Percentiles rank a stretch among this genome's conserved stretches.
Conservation (phyloP, 2,113 vertebrate species). For the Rhinolophus sinicus region DNA sequence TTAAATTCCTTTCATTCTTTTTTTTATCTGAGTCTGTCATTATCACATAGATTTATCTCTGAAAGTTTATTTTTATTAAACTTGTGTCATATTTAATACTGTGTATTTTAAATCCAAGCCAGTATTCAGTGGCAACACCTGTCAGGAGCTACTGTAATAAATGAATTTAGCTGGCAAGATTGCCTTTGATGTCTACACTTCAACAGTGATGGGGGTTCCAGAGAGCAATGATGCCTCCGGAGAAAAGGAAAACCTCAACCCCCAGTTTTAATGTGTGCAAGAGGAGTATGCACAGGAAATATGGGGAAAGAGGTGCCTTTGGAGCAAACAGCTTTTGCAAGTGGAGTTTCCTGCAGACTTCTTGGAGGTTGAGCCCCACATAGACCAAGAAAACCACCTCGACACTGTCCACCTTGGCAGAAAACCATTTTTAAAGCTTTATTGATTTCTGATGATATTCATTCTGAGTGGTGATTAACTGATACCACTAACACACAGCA, state of each 20-base stretch:
- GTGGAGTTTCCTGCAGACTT: not conserved
- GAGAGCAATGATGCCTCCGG: not conserved
- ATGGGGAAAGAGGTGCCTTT: not conserved
- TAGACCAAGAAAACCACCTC: not conserved
- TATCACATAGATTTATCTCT: not conserved
- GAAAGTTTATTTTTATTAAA: constrained; percentile 22
- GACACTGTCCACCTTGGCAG: not conserved
- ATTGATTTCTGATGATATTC: not conserved
- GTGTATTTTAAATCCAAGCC: not conserved
- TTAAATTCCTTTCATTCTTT: not conserved
- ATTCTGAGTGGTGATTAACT: not conserved
- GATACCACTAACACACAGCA: not conserved
- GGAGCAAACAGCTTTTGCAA: not conserved
- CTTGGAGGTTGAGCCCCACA: not conserved
- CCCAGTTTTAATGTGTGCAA: not conserved
- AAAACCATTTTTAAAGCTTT: not conserved
- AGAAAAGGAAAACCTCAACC: not conserved
- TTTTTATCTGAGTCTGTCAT: not conserved
- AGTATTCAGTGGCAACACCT: not conserved
- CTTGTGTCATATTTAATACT: not conserved
- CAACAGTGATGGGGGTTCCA: not conserved
- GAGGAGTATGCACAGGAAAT: rapidly evolving
- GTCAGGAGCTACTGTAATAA: not conserved
- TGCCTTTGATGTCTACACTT: not conserved
- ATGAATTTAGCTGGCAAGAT: not conserved